Evolutionary conservation across 1,140 invertebrate genomes (phyloP), one percentile per base, ranked within the genome.

Genomic region (Epicauta chinensis): DNA sequence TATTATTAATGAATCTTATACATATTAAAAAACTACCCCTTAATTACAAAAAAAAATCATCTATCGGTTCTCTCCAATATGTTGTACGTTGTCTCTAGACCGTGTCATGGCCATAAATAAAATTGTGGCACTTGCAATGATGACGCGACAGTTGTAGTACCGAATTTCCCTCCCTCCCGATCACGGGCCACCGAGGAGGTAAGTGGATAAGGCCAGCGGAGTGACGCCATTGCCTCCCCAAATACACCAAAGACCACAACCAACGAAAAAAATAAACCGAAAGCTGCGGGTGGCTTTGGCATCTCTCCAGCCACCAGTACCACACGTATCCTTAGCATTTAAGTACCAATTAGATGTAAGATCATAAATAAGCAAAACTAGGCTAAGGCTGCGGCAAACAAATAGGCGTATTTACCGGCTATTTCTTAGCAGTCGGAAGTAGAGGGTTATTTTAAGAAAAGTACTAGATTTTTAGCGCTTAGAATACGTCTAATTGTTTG

Each of bases 131-230:
- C 57, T 58, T 55, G 51, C 59, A 53, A 55, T 55, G 61, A 60
- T 56, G 58, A 63, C 61, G 58, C 54, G 63, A 61, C 60, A 64
- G 62, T 62, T 62, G 62, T 61, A 58, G 56, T 59, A 59, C 63
- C 61, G 58, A 60, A 29, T 55, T 51, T 56, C 64, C 60, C 61
- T 63, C 58, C 62, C 53, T 58, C 61, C 62, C 62, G 53, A 48
- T 57, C 65, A 65, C 65, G 64, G 63, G 64, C 66, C 62, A 61
- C 63, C 67, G 67, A 62, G 62, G 68, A 70, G 68, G 68, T 70
- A 70, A 70, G 68, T 70, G 68, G 66, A 60, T 69, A 68, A 68
- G 63, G 66, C 66, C 65, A 68, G 67, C 53, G 57, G 61, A 46
- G 60, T 46, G 56, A 51, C 54, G 55, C 51, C 56, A 53, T 23